A percentile compares a stretch with the other conserved stretches of the same genome.
phyloP scores from a whole-genome alignment of 64 coral and sea anemone genomes.

The Trachythela sp. region DNA sequence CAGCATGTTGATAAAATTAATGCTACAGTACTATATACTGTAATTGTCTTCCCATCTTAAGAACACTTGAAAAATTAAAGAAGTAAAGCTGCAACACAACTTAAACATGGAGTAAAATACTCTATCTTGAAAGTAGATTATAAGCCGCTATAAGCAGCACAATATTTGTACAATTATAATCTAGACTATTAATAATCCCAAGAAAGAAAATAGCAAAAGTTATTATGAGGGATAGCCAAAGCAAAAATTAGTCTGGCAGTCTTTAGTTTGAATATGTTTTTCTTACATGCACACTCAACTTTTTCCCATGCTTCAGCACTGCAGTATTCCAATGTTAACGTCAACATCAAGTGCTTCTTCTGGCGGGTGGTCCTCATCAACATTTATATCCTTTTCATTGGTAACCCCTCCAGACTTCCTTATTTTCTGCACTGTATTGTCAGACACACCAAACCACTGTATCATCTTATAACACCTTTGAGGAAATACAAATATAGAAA shows the following conservation, averaged over 20 bases:
- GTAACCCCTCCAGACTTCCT: neutral
- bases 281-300: neutral
- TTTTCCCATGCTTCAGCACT: conserved; percentile 26
- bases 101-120: no score
- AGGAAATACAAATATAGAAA: neutral
- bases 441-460: neutral
- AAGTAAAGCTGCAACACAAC: no score
- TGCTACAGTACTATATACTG: no score
- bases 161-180: no score
- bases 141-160: no score
- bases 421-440: neutral
- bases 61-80: no score
- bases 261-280: neutral
- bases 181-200: no score
- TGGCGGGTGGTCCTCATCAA: conserved; percentile 36
- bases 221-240: neutral
- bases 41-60: no score
- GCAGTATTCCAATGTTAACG: neutral
- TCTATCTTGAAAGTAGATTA: no score
- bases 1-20: no score
- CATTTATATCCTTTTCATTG: neutral
- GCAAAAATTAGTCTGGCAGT: neutral
- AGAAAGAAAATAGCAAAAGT: no score
- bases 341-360: conserved; percentile 18
- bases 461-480: neutral